Conservation (phyloP, 2,797 vertebrate species). For the Phoebastria nigripes region DNA sequence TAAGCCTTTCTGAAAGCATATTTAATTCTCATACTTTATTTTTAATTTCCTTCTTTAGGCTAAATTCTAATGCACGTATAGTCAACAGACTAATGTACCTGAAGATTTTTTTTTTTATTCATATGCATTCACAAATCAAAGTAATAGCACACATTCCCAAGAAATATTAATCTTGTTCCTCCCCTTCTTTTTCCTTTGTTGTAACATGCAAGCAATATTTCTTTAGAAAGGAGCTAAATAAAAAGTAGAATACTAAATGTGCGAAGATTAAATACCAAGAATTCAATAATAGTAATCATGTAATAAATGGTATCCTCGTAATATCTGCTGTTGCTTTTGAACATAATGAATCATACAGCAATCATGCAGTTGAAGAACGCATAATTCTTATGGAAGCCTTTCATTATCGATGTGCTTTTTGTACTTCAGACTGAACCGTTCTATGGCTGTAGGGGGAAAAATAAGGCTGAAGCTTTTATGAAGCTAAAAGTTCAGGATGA, state of each 20-base stretch:
- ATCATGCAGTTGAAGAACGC: neutral
- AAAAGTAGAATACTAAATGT: neutral
- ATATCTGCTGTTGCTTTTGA: slow-evolving; percentile 40
- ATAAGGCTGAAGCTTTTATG: slow-evolving; percentile 13
- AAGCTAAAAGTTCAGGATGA: neutral
- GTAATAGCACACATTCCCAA: neutral
- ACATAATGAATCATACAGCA: slow-evolving; percentile 35
- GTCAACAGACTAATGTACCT: neutral
- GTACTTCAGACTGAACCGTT: neutral
- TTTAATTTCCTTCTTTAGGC: slow-evolving; percentile 17
- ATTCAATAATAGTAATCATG: slow-evolving; percentile 5
- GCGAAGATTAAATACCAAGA: neutral
- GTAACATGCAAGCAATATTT: neutral
- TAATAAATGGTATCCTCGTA: slow-evolving; percentile 4
- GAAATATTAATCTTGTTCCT: slow-evolving; percentile 3
- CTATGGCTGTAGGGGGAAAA: slow-evolving; percentile 5
- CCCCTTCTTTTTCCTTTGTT: neutral
- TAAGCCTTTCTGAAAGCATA: neutral
- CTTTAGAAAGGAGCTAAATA: slow-evolving; percentile 4
- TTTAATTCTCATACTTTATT: neutral
- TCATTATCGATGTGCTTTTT: slow-evolving; percentile 29
- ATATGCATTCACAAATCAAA: slow-evolving; percentile 15
- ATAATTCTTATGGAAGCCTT: slow-evolving; percentile 23
- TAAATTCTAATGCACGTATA: neutral
- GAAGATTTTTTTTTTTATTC: neutral